Evolutionary conservation across 2,888 invertebrate species (phyloP).

Genomic region (Ceriagrion tenellum): DNA sequence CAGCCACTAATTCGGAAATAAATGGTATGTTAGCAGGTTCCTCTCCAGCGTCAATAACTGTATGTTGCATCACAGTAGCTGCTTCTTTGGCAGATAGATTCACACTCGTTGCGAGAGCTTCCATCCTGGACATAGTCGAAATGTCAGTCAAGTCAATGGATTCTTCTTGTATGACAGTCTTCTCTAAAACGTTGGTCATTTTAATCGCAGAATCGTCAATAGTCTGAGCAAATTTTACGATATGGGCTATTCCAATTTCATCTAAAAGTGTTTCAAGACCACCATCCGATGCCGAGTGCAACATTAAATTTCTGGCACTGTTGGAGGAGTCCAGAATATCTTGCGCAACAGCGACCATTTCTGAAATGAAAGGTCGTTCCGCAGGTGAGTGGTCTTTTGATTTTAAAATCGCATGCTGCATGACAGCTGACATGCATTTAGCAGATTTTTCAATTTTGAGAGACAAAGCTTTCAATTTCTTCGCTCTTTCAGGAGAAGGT

Average conservation of each 20-base stretch:
- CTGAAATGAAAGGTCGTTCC: constrained; percentile 9
- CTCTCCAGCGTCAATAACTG: constrained; percentile 5
- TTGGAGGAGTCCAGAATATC: neutral
- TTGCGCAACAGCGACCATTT: neutral
- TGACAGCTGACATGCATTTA: neutral
- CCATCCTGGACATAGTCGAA: neutral
- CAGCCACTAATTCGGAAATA: constrained; percentile 53
- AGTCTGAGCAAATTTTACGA: neutral
- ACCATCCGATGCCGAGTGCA: neutral
- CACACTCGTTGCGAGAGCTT: neutral
- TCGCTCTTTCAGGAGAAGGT: neutral
- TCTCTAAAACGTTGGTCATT: neutral
- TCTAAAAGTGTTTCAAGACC: neutral
- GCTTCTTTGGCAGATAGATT: constrained; percentile 17
- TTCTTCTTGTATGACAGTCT: neutral
- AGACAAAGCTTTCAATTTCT: neutral
- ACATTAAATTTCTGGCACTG: neutral
- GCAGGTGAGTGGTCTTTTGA: neutral
- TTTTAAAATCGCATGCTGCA: neutral
- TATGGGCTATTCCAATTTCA: neutral
- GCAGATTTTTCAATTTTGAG: constrained; percentile 37
- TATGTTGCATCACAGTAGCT: constrained; percentile 37
- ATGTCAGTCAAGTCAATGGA: constrained; percentile 43
- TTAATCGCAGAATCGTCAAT: constrained; percentile 1
- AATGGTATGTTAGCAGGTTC: neutral